A percentile compares a stretch with the other conserved stretches of the same genome.
Conservation (phyloP, 2,113 vertebrate genomes). For the Loxodonta africana region DNA sequence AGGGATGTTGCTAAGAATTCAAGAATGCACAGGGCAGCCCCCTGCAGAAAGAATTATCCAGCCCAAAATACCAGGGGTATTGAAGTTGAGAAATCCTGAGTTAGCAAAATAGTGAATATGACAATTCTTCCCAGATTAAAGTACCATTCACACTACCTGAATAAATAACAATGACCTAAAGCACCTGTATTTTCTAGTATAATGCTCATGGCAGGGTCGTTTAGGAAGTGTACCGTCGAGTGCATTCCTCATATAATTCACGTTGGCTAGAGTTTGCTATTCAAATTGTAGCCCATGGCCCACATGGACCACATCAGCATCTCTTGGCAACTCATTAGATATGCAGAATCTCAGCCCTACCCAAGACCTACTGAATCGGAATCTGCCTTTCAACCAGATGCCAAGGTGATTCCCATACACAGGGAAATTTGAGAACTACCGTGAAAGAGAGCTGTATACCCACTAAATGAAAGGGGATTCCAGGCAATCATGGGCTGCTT, state of each 20-base stretch:
- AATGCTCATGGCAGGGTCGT: background rate
- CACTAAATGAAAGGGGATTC: background rate
- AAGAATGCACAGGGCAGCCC: background rate
- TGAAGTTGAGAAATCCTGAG: background rate
- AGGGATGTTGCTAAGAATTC: background rate
- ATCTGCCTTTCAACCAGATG: background rate
- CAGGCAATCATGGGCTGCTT: background rate
- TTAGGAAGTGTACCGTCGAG: background rate
- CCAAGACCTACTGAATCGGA: background rate
- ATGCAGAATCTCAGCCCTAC: background rate
- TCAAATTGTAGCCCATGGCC: background rate
- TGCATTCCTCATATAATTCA: too few relatives aligned
- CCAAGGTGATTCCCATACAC: too few relatives aligned
- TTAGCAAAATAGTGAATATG: background rate
- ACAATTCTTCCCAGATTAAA: background rate
- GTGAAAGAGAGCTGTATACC: background rate
- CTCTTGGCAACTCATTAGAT: background rate
- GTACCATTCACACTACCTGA: background rate
- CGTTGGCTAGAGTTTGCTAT: background rate
- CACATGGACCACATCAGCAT: background rate
- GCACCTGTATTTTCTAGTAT: background rate
- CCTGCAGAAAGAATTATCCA: background rate
- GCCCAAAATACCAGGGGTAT: background rate
- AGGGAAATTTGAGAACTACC: background rate
- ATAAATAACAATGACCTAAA: background rate